Conservation (phyloP, 2,888 invertebrate genomes). For the Synanthedon vespiformis region DNA sequence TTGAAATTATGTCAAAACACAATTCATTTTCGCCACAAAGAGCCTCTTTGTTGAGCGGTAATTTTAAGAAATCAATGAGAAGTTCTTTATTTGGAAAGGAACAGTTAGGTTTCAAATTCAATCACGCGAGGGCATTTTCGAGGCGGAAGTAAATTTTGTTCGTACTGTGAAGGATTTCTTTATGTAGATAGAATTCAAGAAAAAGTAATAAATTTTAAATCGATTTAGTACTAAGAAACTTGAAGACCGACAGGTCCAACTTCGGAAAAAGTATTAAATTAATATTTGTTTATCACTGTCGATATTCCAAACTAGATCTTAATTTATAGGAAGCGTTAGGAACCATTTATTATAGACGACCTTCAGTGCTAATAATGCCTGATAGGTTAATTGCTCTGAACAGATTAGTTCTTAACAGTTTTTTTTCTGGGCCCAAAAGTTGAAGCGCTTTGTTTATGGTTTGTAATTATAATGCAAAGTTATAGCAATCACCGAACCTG, state of each 20-base stretch:
- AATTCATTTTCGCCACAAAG: constrained; percentile 20
- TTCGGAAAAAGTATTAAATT: too few species aligned
- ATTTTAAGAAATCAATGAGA: constrained; percentile 30
- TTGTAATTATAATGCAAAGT: constrained; percentile 59
- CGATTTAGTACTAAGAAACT: too few species aligned
- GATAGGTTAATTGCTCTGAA: constrained; percentile 66
- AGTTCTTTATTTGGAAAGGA: constrained; percentile 12
- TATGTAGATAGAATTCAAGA: too few species aligned
- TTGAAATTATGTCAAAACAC: constrained; percentile 43
- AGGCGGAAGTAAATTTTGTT: too few species aligned
- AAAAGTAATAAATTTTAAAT: too few species aligned
- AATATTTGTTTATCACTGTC: not conserved
- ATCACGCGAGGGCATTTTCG: constrained; percentile 15
- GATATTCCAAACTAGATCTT: constrained; percentile 3
- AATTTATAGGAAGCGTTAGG: constrained; percentile 6
- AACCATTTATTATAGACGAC: constrained; percentile 43
- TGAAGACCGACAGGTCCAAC: not conserved
- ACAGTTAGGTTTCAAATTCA: constrained; percentile 16
- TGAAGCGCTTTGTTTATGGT: constrained; percentile 58
- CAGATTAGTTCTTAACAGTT: constrained; percentile 63
- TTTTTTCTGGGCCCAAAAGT: constrained; percentile 39
- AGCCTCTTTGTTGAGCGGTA: constrained; percentile 36
- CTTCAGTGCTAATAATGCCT: constrained; percentile 56
- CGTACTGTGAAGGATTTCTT: too few species aligned
- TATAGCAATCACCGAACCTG: constrained; percentile 59